Base-by-base conservation (phyloP, 2,797 vertebrate genomes). In the Nothura maculosa region DNA sequence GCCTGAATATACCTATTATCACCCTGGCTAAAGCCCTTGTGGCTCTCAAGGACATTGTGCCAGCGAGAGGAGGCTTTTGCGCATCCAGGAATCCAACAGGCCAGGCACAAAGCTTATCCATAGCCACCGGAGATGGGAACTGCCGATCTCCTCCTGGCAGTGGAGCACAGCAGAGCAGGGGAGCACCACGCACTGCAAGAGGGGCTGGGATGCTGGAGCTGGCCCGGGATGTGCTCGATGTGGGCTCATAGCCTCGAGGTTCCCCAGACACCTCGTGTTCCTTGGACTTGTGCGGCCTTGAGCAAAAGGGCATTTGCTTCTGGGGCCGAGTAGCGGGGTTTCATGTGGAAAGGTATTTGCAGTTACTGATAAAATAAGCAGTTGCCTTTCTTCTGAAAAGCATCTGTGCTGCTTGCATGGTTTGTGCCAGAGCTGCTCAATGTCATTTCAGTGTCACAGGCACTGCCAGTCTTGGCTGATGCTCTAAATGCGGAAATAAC, bases 361-460 rank as follows among this genome's bases (percentile, higher is more conserved):
- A 34, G 45, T 48, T 68, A 45, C 48, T 36, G 45, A 47, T 30
- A 54, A 54, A 54, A 30, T 54, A 54, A 54, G 52, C 16, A 48
- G 34, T 27, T 19, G 45, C 34, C 36, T 27, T 67, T 34, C 24
- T 20, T 68, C 34, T 27, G 45, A 32, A 68, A 48, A 34, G 25
- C 30, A 24, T 22, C 32, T 34, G 32, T 68, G 45, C 24, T 27
- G 22, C 22, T 47, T 67, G 66, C n/a, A 48, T 48, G 43, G 34
- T 18, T 18, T 48, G 45, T 36, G 10, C 16, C 16, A 24, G 17
- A 17, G n/a, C 25, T n/a, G 32, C 43, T 68, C 24, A 48, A 48
- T 36, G n/a, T 47, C 32, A 5, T 48, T 16, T 47, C 64, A 48
- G 43, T 24, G 24, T 50, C 66, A 48, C 17, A 0, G 0, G 12